Evolutionary conservation across 1,140 invertebrate genomes (phyloP).

Genomic region (Drosophila tristis): DNA sequence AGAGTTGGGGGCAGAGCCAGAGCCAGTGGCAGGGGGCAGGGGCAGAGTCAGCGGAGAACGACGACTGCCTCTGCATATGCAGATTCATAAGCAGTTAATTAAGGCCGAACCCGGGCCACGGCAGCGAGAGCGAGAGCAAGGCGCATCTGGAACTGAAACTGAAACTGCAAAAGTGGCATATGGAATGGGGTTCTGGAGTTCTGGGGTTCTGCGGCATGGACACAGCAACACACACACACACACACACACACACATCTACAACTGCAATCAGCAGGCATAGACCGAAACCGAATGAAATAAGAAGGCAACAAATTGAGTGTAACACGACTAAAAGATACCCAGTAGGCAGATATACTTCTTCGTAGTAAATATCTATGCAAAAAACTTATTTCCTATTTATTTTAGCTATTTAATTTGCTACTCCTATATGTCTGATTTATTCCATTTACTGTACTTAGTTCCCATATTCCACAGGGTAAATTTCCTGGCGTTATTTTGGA

Average conservation of each 20-base stretch:
- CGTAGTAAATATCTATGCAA: too few species aligned
- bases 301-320: constrained; percentile 7
- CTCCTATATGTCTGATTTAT: too few species aligned
- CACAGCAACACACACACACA: too few species aligned
- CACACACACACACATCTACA: constrained; percentile 40
- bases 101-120: constrained; percentile 56
- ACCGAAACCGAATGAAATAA: constrained; percentile 15
- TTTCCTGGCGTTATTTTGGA: too few species aligned
- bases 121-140: constrained; percentile 22
- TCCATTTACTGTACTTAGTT: rapidly evolving
- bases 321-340: too few species aligned
- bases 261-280: constrained; percentile 62
- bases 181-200: constrained; percentile 2
- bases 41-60: constrained; percentile 11
- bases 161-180: constrained; percentile 13
- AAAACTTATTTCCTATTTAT: too few species aligned
- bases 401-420: too few species aligned
- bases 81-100: constrained; percentile 81
- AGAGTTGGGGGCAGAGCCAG: background rate
- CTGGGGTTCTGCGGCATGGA: constrained; percentile 20
- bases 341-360: too few species aligned
- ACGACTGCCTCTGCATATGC: constrained; percentile 67
- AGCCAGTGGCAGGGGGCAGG: background rate
- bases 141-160: constrained; percentile 44
- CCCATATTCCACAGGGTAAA: too few species aligned